phyloP scores from a whole-genome alignment of 2,888 invertebrate genomes.

The Cataglyphis albicans region DNA sequence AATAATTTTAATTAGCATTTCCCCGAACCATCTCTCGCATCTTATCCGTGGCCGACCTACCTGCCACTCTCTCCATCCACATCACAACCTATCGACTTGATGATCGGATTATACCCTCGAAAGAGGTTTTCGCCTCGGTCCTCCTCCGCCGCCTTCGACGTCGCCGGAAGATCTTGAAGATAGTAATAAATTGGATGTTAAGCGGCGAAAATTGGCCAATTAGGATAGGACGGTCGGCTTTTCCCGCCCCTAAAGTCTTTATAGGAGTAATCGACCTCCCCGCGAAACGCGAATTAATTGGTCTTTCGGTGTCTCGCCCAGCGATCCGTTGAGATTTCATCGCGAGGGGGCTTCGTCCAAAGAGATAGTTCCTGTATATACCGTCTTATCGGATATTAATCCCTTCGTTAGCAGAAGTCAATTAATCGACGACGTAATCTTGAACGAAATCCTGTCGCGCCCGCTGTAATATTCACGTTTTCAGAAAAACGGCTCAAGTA shows the following conservation, averaged over 20 bases:
- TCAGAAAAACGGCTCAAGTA: conserved; percentile 53
- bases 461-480: conserved; percentile 26
- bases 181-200: conserved; percentile 84
- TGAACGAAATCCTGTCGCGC: conserved; percentile 40
- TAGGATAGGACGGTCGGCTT: conserved; percentile 80
- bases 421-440: conserved; percentile 60
- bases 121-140: conserved; percentile 72
- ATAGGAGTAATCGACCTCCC: conserved; percentile 78
- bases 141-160: conserved; percentile 45
- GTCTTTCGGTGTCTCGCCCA: conserved; percentile 75
- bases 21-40: conserved; percentile 14
- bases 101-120: conserved; percentile 79
- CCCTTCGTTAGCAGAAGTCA: conserved; percentile 65
- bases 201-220: conserved; percentile 84
- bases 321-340: conserved; percentile 64
- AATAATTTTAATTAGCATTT: conserved; percentile 79
- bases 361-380: conserved; percentile 41
- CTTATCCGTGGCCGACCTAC: conserved; percentile 37
- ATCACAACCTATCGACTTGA: conserved; percentile 73
- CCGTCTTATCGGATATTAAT: conserved; percentile 61
- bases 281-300: conserved; percentile 80
- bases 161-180: conserved; percentile 74
- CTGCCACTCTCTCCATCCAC: conserved; percentile 55
- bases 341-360: conserved; percentile 34
- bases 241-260: conserved; percentile 80